Evolutionary conservation across 2,888 invertebrate species (phyloP), one percentile per base, ranked within the genome.

Genomic region (Diarsia brunnea): DNA sequence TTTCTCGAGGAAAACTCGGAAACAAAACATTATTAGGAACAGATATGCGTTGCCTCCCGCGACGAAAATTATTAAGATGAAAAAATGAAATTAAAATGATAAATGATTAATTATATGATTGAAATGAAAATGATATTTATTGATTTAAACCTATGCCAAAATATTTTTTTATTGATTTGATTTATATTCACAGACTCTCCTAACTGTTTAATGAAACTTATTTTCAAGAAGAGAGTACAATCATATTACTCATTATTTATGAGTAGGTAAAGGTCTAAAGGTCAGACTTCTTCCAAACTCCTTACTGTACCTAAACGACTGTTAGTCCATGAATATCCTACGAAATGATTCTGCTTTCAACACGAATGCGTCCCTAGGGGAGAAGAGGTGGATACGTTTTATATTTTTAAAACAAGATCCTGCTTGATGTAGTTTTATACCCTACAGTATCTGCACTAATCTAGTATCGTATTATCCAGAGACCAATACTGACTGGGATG

Each of bases 271-370:
- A 79, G n/a, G 49, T 38, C 19, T 71, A 73, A 72, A 79, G 65
- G 79, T 82, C 60, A 72, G 73, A 53, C 49, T 66, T 66, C 53
- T 68, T 70, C 14, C n/a, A 21, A 74, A 69, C 43, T 70, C 31
- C n/a, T 58, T 45, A 69, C 24, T 27, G 73, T 51, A 55, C 14
- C n/a, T 27, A 31, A 53, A 45, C 74, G 31, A 72, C n/a, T 65
- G n/a, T 85, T 60, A 43, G 31, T 67, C 45, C 68, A 77, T 75
- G 70, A 78, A 79, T 78, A 72, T 68, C 51, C 73, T 75, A 79
- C 69, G 72, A 74, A 78, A 79, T 64, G 53, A 69, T 81, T 69
- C 73, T 58, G 51, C 53, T 75, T 80, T 86, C 70, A 72, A 60
- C 75, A 27, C 27, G 61, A 68, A 69, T 19, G 16, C 21, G 31